These are phyloP conservation scores for rabbit (Oryctolagus cuniculus) DNA, from an alignment of 2,113 vertebrate species.

Conservation along the genomic window DNA sequence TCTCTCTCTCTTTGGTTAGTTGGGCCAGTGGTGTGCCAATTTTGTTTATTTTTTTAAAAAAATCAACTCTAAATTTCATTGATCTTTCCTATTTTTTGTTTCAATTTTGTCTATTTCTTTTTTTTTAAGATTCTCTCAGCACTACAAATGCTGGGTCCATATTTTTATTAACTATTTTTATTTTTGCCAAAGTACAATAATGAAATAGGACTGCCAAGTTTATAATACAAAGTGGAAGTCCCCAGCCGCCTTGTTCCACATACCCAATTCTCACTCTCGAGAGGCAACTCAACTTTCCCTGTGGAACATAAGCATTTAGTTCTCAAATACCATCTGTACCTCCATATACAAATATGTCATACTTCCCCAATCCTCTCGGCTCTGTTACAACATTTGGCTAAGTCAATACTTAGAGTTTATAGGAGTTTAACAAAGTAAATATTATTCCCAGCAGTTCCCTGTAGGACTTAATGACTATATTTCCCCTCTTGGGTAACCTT, in stretches of 20 bases:
- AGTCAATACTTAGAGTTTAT: neutral
- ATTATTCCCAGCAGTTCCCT: neutral
- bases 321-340: neutral
- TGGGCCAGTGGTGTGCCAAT: no score
- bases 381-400: neutral
- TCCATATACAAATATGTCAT: neutral
- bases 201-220: neutral
- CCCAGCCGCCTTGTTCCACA: neutral
- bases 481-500: conserved; percentile 40
- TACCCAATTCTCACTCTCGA: neutral
- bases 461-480: neutral
- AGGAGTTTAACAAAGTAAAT: conserved; percentile 46
- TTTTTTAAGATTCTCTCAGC: neutral
- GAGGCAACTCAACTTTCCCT: neutral
- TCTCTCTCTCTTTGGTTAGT: no score
- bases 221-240: neutral
- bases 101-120: no score
- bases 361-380: neutral
- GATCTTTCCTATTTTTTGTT: no score
- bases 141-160: neutral
- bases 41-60: no score
- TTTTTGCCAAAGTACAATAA: conserved; percentile 40
- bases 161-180: conserved; percentile 31
- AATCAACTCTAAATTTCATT: no score
- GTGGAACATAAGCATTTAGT: conserved; percentile 40